Conservation (phyloP, 2,113 vertebrate genomes). For the Spea bombifrons region DNA sequence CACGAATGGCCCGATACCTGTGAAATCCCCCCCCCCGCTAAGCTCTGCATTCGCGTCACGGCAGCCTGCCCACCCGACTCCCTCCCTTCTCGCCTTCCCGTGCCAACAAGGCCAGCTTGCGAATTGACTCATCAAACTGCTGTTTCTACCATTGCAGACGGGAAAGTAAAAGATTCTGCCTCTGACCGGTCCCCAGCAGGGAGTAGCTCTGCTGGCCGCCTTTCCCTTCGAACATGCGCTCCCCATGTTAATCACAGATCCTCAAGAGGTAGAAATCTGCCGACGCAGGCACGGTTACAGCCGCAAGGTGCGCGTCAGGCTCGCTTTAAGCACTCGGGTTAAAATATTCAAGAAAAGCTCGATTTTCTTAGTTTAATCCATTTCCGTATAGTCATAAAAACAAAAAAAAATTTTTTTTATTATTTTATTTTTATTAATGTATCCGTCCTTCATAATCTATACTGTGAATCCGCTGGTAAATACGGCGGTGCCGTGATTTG, state of each 20-base stretch:
- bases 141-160: slow-evolving; percentile 43
- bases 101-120: slow-evolving; percentile 42
- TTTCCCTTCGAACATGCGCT: slow-evolving; percentile 20
- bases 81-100: slow-evolving; percentile 1
- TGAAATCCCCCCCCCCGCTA: slow-evolving; percentile 4
- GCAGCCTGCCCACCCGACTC: neutral
- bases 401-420: no score
- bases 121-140: slow-evolving; percentile 48
- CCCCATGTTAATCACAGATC: slow-evolving; percentile 40
- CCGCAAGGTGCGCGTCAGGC: slow-evolving; percentile 2
- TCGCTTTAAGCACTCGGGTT: neutral
- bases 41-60: slow-evolving; percentile 39
- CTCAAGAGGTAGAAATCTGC: slow-evolving; percentile 10
- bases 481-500: no score
- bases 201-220: slow-evolving; percentile 14
- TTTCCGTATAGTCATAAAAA: no score
- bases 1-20: slow-evolving; percentile 13
- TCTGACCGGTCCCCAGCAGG: slow-evolving; percentile 34
- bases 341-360: neutral
- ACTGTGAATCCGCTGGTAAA: no score
- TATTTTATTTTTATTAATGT: no score
- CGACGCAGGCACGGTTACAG: neutral
- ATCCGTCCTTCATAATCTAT: no score
- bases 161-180: slow-evolving; percentile 22
- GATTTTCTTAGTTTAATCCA: no score